Base-by-base conservation (phyloP, 2,113 vertebrate species). In the Nematolebias whitei region DNA sequence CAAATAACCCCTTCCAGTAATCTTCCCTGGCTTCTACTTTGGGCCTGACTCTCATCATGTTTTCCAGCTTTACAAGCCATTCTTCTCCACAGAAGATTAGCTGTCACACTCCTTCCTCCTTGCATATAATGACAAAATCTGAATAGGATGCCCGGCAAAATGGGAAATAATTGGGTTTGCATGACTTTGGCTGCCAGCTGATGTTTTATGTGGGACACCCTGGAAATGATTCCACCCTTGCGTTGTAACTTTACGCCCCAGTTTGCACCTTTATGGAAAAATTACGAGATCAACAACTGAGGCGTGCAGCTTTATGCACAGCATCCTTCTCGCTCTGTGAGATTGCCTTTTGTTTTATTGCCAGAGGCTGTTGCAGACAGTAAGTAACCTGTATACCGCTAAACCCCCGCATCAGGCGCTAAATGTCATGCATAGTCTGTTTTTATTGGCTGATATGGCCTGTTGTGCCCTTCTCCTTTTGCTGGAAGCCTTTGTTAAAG, bases 381-480 rank as follows among this genome's bases (percentile, higher is more conserved):
- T 82, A 74, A 72, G 78, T 80, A 83, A 87, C 89, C 85, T 87
- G 86, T 81, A 72, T 65, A 52, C 72, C 16, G 63, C 71, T 72
- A 76, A 89, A 78, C 81, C 74, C 68, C 68, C 5, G 68, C 85
- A 82, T 79, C 83, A 88, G 82, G 82, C 81, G 73, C 79, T 91
- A 92, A 93, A 93, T 93, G 90, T 92, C 91, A 93, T 82, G 91
- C 88, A 86, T 85, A 87, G 88, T 78, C 86, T 90, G 85, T 87
- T 89, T 93, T 94, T 94, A 93, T 94, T 91, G 89, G 87, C 82
- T 87, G 82, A 86, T 90, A 76, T 55, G 83, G 82, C 85, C 81
- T 85, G 83, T 90, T 88, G 90, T 92, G 89, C 88, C 90, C 88
- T 91, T 92, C 89, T 88, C 66, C 69, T 68, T 68, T 89, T 88